Evolutionary conservation across 2,888 invertebrate genomes (phyloP).

Genomic region (Tachina lurida): DNA sequence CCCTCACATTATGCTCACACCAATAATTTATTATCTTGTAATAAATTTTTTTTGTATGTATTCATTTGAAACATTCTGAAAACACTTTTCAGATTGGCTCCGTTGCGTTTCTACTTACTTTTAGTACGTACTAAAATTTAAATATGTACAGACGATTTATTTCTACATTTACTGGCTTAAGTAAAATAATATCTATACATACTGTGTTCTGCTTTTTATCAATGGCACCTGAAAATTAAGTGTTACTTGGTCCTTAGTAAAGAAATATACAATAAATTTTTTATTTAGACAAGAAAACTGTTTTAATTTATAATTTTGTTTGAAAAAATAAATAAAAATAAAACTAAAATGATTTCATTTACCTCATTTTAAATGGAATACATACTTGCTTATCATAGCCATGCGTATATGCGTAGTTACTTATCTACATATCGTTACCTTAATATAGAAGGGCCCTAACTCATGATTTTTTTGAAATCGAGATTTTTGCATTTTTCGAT

Average conservation of each 20-base stretch:
- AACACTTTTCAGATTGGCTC: neutral
- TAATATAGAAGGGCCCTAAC: too few species aligned
- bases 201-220: constrained; percentile 59
- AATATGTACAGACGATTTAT: constrained; percentile 19
- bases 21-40: too few species aligned
- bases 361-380: constrained; percentile 14
- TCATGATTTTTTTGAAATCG: too few species aligned
- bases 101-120: constrained; percentile 5
- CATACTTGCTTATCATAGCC: neutral
- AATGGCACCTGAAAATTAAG: constrained; percentile 57
- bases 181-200: constrained; percentile 4
- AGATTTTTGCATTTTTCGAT: too few species aligned
- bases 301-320: constrained; percentile 57
- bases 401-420: too few species aligned
- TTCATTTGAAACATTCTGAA: neutral
- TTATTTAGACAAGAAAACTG: constrained; percentile 32
- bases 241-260: constrained; percentile 53
- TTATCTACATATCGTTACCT: too few species aligned
- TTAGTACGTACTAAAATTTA: constrained; percentile 31
- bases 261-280: constrained; percentile 31
- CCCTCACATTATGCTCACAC: too few species aligned
- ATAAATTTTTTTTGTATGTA: too few species aligned
- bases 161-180: constrained; percentile 31
- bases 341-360: constrained; percentile 10
- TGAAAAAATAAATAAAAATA: constrained; percentile 28